Conservation (phyloP, 1,140 invertebrate species). For the Cheumatopsyche charites region DNA sequence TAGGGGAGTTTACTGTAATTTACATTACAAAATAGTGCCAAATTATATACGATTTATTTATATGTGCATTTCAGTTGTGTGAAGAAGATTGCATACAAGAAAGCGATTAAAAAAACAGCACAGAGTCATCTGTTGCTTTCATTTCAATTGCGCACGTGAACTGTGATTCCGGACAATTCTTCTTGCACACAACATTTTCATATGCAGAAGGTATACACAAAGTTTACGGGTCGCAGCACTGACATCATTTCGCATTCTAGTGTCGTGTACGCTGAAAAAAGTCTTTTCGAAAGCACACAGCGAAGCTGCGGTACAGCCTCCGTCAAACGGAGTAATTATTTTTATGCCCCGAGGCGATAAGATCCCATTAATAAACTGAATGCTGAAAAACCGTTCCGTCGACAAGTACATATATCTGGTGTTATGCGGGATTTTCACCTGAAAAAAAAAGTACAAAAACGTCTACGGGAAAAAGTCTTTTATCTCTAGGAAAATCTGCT, state of each 20-base stretch:
- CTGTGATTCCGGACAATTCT: neutral
- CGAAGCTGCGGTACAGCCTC: constrained; percentile 9
- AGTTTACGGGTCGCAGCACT: no score
- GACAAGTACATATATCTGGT: constrained; percentile 24
- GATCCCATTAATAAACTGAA: constrained; percentile 47
- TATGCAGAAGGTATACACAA: neutral
- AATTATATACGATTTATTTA: no score
- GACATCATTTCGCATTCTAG: constrained; percentile 8
- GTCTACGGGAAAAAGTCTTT: constrained; percentile 3
- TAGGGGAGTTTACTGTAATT: no score
- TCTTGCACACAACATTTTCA: no score
- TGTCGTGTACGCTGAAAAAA: neutral
- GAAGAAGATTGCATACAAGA: no score
- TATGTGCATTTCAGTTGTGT: no score
- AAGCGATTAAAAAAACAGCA: no score
- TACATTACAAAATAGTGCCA: no score
- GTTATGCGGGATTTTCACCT: constrained; percentile 16
- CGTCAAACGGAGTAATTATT: constrained; percentile 46
- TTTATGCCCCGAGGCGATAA: constrained; percentile 46
- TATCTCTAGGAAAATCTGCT: constrained; percentile 2
- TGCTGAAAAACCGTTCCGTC: constrained; percentile 22
- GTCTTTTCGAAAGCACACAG: constrained; percentile 13
- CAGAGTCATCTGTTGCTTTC: no score
- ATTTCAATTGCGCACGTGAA: neutral
- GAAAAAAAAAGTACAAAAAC: constrained; percentile 11